Evolutionary conservation across 2,113 vertebrate species (phyloP).

Genomic region (Petroica traversi): DNA sequence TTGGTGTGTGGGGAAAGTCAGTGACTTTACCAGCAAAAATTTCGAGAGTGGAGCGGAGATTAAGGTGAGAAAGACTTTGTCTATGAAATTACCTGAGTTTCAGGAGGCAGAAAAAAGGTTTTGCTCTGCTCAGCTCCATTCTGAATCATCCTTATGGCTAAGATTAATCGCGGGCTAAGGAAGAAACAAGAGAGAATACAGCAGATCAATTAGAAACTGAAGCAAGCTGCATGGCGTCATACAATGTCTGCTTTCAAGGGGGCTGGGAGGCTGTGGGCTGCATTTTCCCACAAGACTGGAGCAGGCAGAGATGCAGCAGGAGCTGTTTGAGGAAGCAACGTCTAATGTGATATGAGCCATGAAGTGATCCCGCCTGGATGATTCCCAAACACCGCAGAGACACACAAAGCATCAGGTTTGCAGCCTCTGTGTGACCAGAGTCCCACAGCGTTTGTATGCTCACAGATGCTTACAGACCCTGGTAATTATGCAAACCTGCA

Average conservation of each 20-base stretch:
- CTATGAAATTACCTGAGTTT: neutral
- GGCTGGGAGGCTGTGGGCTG: neutral
- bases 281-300: neutral
- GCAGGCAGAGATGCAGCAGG: neutral
- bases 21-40: slow-evolving; percentile 56
- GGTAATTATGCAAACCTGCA: neutral
- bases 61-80: slow-evolving; percentile 61
- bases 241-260: neutral
- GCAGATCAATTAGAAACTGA: neutral
- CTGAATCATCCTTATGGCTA: neutral
- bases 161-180: neutral
- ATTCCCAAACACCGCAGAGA: neutral
- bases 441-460: neutral
- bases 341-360: neutral
- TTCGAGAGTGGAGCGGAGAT: slow-evolving; percentile 70
- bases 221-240: neutral
- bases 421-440: neutral
- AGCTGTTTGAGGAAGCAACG: neutral
- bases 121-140: neutral
- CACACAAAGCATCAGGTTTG: neutral
- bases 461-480: neutral
- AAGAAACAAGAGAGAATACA: neutral
- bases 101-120: neutral
- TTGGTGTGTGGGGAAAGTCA: slow-evolving; percentile 72
- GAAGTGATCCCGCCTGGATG: neutral